Evolutionary conservation across 1,140 invertebrate genomes (phyloP), one percentile per base, ranked within the genome.

Genomic region (Drosophila kanapiae): DNA sequence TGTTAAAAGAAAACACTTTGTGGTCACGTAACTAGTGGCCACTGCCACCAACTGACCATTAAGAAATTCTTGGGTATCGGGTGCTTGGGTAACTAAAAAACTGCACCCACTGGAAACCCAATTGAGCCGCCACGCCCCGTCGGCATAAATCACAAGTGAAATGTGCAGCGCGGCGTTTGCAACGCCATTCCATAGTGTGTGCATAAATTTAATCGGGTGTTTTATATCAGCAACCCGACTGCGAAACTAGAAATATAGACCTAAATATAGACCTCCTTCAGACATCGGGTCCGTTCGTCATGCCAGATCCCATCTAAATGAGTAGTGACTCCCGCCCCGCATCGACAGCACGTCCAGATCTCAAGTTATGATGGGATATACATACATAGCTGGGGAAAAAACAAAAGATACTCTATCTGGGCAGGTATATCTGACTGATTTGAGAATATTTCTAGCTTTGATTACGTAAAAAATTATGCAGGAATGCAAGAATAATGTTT

Each of bases 61-160:
- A 81, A 84, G 59, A 84, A 90, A 88, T 88, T 88, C 84, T 84
- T 58, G 48, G 38, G 54, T 14, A 43, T 56, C 37, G 64, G 56
- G 27, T 10, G 29, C 43, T 23, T 14, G 60, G 53, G 37, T 23
- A n/a, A 16, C 29, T 23, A 31, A 23, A 49, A 37, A 53, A 68
- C 63, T 57, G 42, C 71, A 78, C 58, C 69, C 51, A 57, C 69
- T 63, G 49, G 47, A 43, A 33, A 59, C 57, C 63, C 40, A 70
- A 67, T 68, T 65, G 31, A 70, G 67, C n/a, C 42, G 61, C 62
- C 65, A 49, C 70, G 45, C 49, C 57, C 35, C 33, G 56, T 72
- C 83, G 85, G 77, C 81, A 88, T 88, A 84, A 88, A 80, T 90
- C 80, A 88, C 72, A 75, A 78, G 85, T 70, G 72, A 88, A 83